Conservation (phyloP, 2,797 vertebrate species). For the Acanthopagrus latus region DNA sequence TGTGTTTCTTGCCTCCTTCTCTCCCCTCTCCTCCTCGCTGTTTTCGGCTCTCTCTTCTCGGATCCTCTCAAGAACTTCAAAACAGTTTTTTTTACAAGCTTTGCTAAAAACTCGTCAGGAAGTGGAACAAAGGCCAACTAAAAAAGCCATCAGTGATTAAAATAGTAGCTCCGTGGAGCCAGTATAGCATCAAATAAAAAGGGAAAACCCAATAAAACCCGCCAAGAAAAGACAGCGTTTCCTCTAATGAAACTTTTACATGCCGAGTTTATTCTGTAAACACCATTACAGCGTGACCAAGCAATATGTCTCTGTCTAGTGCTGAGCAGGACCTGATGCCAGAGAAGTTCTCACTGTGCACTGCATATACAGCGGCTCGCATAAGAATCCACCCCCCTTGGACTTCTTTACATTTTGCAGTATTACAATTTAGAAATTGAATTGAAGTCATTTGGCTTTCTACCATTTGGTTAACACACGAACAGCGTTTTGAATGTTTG, state of each 20-base stretch:
- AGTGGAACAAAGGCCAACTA: conserved; percentile 71
- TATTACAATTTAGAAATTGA: too few relatives aligned
- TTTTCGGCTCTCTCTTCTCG: conserved; percentile 15
- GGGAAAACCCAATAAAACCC: conserved; percentile 69
- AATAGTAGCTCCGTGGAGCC: conserved; percentile 72
- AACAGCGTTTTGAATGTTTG: too few relatives aligned
- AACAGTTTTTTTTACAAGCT: conserved; percentile 70
- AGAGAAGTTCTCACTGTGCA: conserved; percentile 7
- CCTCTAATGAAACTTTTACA: conserved; percentile 77
- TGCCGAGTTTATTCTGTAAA: conserved; percentile 55
- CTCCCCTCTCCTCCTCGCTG: neutral
- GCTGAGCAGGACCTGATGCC: conserved; percentile 5
- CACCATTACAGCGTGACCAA: conserved; percentile 38
- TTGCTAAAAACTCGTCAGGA: conserved; percentile 65
- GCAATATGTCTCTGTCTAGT: conserved; percentile 22
- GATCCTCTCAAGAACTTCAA: conserved; percentile 44
- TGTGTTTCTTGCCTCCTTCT: neutral
- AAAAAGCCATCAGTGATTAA: conserved; percentile 69
- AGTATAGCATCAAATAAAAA: conserved; percentile 78
- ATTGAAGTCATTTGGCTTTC: too few relatives aligned
- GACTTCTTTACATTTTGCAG: too few relatives aligned
- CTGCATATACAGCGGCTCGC: neutral
- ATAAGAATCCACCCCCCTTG: too few relatives aligned
- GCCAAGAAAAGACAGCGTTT: conserved; percentile 68
- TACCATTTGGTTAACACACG: too few relatives aligned